Conservation (phyloP, 2,888 invertebrate species). For the Exocentrus adspersus region DNA sequence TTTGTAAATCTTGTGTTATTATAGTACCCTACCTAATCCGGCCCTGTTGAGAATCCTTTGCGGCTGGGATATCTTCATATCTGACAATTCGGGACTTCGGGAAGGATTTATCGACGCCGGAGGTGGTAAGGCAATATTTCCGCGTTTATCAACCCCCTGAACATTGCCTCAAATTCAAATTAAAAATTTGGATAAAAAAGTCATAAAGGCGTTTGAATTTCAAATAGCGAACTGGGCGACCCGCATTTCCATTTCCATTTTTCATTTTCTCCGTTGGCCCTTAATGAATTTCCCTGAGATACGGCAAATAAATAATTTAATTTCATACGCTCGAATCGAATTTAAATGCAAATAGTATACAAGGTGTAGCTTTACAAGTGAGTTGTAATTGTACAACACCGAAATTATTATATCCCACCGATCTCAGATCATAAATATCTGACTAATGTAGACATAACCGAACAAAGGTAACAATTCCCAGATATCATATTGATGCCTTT, state of each 20-base stretch:
- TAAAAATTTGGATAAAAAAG: slow-evolving; percentile 35
- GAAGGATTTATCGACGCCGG: slow-evolving; percentile 5
- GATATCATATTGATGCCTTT: too few species aligned
- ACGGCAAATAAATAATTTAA: background rate
- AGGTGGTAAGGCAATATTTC: slow-evolving; percentile 1
- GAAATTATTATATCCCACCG: too few species aligned
- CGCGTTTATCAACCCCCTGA: slow-evolving; percentile 1
- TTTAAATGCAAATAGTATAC: too few species aligned
- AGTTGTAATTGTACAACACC: too few species aligned
- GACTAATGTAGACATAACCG: too few species aligned
- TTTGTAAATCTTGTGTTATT: too few species aligned
- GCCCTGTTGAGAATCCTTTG: background rate
- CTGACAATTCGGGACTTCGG: slow-evolving; percentile 10
- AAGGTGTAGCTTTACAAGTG: too few species aligned
- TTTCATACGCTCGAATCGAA: too few species aligned
- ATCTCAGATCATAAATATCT: too few species aligned
- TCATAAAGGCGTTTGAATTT: slow-evolving; percentile 1
- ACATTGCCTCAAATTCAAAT: slow-evolving; percentile 35
- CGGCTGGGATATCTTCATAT: slow-evolving; percentile 17
- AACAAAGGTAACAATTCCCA: too few species aligned
- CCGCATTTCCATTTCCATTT: background rate
- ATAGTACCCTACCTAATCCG: too few species aligned
- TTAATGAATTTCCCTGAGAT: background rate
- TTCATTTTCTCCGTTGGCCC: background rate
- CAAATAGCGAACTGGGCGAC: background rate